These are phyloP conservation scores for Leptodactylus fuscus DNA, from an alignment of 2,113 vertebrate genomes.

Conservation along the genomic window DNA sequence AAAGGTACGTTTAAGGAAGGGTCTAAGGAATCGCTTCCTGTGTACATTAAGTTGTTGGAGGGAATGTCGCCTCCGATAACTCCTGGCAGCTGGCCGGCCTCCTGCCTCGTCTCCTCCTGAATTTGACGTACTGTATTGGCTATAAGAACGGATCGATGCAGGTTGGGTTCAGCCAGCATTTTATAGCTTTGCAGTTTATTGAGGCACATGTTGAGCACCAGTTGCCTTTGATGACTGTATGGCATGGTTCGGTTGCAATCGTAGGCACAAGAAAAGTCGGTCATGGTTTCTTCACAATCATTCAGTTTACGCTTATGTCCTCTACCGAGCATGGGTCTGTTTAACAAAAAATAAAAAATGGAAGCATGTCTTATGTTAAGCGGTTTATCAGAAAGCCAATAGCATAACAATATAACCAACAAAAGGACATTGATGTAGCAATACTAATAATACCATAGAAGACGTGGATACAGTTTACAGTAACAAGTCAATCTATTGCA, in stretches of 20 bases:
- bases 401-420: background rate
- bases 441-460: too few species aligned
- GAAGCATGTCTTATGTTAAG: background rate
- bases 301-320: conserved; percentile 86
- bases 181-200: conserved; percentile 83
- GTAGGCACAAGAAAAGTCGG: conserved; percentile 71
- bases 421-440: too few species aligned
- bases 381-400: background rate
- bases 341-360: conserved; percentile 56
- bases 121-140: conserved; percentile 86
- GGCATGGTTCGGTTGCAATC: conserved; percentile 72
- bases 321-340: conserved; percentile 87
- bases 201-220: conserved; percentile 85
- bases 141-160: conserved; percentile 85
- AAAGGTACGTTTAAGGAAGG: conserved; percentile 69
- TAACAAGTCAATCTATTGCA: too few species aligned
- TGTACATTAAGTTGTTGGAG: conserved; percentile 61
- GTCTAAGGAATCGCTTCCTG: conserved; percentile 67
- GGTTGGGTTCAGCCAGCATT: conserved; percentile 81
- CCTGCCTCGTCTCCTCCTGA: conserved; percentile 79
- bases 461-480: too few species aligned
- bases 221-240: conserved; percentile 82
- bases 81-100: conserved; percentile 67
- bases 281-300: conserved; percentile 80
- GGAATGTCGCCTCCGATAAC: conserved; percentile 65